Evolutionary conservation across 2,113 vertebrate genomes (phyloP).

Genomic region (Thinocorus orbignyianus): DNA sequence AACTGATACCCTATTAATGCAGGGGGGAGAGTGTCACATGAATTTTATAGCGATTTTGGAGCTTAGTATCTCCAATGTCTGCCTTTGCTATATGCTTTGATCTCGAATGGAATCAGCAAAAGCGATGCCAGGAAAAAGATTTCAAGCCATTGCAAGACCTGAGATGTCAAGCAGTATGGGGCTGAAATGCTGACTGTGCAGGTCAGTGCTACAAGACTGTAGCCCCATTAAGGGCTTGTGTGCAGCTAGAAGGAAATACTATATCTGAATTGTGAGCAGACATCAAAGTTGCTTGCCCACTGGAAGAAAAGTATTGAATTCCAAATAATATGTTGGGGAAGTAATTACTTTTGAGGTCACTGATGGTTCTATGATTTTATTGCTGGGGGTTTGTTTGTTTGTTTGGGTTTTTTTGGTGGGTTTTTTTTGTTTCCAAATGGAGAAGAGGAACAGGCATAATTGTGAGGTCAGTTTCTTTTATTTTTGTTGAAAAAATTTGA

Average conservation of each 20-base stretch:
- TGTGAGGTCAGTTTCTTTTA: background rate
- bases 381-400: too few species aligned
- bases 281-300: rapidly evolving
- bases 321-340: background rate
- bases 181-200: background rate
- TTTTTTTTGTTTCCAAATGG: background rate
- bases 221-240: background rate
- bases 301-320: background rate
- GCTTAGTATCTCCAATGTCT: background rate
- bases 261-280: background rate
- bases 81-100: background rate
- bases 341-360: background rate
- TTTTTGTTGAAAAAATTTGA: background rate
- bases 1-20: background rate
- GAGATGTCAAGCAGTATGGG: background rate
- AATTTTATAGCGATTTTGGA: background rate
- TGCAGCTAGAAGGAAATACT: background rate
- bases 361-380: background rate
- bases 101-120: background rate
- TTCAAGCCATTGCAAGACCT: background rate
- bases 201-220: background rate
- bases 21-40: background rate
- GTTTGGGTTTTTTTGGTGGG: too few species aligned
- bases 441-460: background rate
- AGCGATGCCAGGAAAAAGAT: background rate